Conservation (phyloP, 2,888 invertebrate species). For the Epiblema foenella region DNA sequence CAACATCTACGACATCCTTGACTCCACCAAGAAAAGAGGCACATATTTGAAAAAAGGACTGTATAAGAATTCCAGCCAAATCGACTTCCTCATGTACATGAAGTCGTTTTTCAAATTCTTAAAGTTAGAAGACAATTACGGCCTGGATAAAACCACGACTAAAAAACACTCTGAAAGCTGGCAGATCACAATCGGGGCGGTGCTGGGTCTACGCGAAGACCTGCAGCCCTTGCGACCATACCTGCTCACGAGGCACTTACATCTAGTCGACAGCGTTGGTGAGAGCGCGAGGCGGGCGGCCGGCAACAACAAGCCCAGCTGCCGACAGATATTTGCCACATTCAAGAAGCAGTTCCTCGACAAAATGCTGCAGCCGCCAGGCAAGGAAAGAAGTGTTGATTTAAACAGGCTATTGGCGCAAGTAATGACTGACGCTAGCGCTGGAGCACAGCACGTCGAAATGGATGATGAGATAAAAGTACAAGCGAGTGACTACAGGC, state of each 20-base stretch:
- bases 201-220: conserved; percentile 26
- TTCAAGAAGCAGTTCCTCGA: conserved; percentile 27
- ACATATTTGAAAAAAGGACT: not conserved
- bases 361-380: conserved; percentile 7
- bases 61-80: not conserved
- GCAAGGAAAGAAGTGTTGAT: not conserved
- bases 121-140: conserved; percentile 6
- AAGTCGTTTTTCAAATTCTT: conserved; percentile 25
- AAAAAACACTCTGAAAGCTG: conserved; percentile 6
- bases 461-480: not conserved
- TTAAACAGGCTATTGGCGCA: conserved; percentile 9
- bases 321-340: conserved; percentile 8
- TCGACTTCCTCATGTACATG: conserved; percentile 35
- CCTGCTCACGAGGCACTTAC: conserved; percentile 24
- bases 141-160: not conserved
- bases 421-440: not conserved
- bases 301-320: not conserved
- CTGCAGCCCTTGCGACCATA: conserved; percentile 14
- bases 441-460: not conserved
- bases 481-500: conserved; percentile 15
- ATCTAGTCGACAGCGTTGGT: conserved; percentile 40
- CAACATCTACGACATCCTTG: conserved; percentile 18
- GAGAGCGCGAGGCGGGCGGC: conserved; percentile 47
- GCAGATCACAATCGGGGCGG: conserved; percentile 29
- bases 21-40: not conserved